A percentile compares a stretch with the other conserved stretches of the same genome.
phyloP scores from a whole-genome alignment of 2,888 invertebrate species.

The Eilema griseolum region DNA sequence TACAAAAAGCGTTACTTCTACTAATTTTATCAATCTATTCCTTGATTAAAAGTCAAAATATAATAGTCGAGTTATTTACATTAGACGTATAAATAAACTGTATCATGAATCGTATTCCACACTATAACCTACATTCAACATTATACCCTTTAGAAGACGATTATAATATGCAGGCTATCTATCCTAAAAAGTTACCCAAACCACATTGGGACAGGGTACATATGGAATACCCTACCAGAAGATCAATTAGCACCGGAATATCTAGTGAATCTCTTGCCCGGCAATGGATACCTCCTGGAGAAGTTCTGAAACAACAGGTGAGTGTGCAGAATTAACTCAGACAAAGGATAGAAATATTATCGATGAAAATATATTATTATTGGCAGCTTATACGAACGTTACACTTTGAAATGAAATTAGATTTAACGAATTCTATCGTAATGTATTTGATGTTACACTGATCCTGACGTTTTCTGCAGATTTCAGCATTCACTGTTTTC shows the following conservation, averaged over 20 bases:
- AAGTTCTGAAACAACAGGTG: conserved; percentile 64
- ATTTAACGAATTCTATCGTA: too few species aligned
- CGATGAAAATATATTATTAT: background rate
- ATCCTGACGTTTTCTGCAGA: too few species aligned
- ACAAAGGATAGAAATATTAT: background rate
- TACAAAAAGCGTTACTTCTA: background rate
- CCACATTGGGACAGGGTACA: conserved; percentile 71
- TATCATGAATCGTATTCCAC: conserved; percentile 12
- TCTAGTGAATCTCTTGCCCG: conserved; percentile 71
- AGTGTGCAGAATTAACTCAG: conserved; percentile 34
- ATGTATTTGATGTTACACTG: too few species aligned
- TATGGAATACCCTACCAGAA: conserved; percentile 70
- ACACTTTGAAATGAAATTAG: too few species aligned
- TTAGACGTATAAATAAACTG: background rate
- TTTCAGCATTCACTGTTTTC: too few species aligned
- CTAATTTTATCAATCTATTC: background rate
- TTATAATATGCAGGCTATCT: conserved; percentile 69
- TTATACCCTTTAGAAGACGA: conserved; percentile 27
- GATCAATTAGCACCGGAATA: conserved; percentile 60
- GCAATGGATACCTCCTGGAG: conserved; percentile 64
- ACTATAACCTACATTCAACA: conserved; percentile 13
- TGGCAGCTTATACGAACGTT: too few species aligned
- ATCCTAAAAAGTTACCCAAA: conserved; percentile 63
- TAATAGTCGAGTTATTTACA: background rate
- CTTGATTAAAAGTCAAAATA: background rate